Base-by-base conservation (phyloP, 2,113 vertebrate species). In the Neotoma lepida region DNA sequence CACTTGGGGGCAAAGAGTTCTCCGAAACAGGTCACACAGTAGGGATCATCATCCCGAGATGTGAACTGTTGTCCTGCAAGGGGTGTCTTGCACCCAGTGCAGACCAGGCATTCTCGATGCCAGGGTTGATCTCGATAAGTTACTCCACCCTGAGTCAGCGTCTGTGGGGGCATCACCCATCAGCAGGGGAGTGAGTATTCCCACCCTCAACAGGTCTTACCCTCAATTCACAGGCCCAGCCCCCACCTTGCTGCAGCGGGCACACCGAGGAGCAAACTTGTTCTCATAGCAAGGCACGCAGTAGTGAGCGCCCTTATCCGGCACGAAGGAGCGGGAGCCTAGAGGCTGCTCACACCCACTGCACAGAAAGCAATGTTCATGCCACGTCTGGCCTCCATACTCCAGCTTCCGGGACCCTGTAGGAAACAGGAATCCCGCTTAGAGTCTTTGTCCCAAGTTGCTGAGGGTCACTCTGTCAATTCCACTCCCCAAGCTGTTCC, bases 51-150 rank as follows among this genome's bases (percentile, higher is more conserved):
- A 0, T 99, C 99, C 94, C 99, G 98, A 92, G 99, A 99, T 96
- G 99, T 99, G 98, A 99, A 99, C 98, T 99, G 99, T 97, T 99
- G 99, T 77, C 99, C 99, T 12, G 99, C 99, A 98, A 99, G 98
- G 98, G 99, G 99, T 0, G 98, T 98, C 98, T 99, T 98, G 98
- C 99, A 99, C 97, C 98, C 98, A 0, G 99, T 99, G 98, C 99
- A 99, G 97, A 99, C 99, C 81, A 99, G 99, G 97, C 99, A 99
- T 98, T 99, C 99, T 98, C 99, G 99, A 97, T 99, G 99, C 99
- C 99, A 99, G 0, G 99, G 99, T 98, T 99, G 99, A 0, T 99
- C 99, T 49, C 99, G 98, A 97, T 99, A 99, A 70, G 99, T 99
- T 98, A 99, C 99, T 2, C 99, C 99, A 33, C 99, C 99, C 99